Conservation (phyloP, 2,888 invertebrate genomes). For the Hirtodrosophila duncani region DNA sequence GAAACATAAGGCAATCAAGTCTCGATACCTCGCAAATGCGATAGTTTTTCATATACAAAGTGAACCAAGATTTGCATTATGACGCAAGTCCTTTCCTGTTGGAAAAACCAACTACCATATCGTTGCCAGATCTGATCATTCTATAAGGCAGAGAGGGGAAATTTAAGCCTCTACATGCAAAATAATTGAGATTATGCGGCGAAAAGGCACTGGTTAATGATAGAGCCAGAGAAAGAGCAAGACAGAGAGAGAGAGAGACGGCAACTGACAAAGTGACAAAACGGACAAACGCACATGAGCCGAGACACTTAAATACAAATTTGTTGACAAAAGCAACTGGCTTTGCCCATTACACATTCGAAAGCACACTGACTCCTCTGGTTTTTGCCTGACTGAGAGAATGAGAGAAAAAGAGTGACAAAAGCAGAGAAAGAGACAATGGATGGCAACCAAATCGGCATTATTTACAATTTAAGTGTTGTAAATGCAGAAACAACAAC, state of each 20-base stretch:
- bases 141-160: too few relatives aligned
- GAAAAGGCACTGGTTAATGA: too few relatives aligned
- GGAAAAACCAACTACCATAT: too few relatives aligned
- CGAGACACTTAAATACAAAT: constrained; percentile 67
- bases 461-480: constrained; percentile 72
- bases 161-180: too few relatives aligned
- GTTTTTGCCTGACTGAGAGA: background rate
- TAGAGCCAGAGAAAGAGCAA: background rate
- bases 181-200: too few relatives aligned
- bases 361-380: constrained; percentile 13
- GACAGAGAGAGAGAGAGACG: constrained; percentile 21
- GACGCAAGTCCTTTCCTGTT: too few relatives aligned
- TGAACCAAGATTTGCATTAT: too few relatives aligned
- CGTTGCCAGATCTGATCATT: too few relatives aligned
- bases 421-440: background rate
- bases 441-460: constrained; percentile 47
- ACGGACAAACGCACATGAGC: constrained; percentile 36
- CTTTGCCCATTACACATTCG: constrained; percentile 66
- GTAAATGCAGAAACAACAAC: constrained; percentile 55
- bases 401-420: background rate
- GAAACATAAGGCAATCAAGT: too few relatives aligned
- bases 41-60: too few relatives aligned
- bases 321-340: constrained; percentile 71
- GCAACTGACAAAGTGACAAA: background rate
- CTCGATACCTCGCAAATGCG: too few relatives aligned